phyloP scores from a whole-genome alignment of 2,113 vertebrate species.

The Clupea harengus region DNA sequence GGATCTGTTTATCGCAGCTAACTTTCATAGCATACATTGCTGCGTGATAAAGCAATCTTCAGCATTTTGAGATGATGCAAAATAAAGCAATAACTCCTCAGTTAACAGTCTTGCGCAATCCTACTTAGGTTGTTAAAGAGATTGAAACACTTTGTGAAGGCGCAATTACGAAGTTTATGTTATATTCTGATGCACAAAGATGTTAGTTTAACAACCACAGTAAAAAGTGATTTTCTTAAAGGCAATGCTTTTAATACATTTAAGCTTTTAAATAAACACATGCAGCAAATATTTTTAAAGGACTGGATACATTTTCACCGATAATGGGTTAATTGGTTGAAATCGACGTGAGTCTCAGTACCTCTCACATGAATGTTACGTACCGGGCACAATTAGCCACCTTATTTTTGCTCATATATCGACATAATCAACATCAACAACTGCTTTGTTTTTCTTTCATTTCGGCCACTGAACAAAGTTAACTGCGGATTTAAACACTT shows the following conservation, averaged over 20 bases:
- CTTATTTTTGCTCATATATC: neutral
- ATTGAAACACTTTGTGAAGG: too few species aligned
- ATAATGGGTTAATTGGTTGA: neutral
- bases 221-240: neutral
- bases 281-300: neutral
- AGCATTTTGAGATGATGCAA: neutral
- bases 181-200: neutral
- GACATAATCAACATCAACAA: neutral
- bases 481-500: conserved; percentile 65
- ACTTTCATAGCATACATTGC: neutral
- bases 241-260: neutral
- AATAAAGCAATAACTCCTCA: neutral
- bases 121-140: too few species aligned
- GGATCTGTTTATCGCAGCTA: too few species aligned
- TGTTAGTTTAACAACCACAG: neutral
- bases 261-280: neutral
- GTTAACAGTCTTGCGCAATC: neutral
- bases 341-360: neutral
- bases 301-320: neutral
- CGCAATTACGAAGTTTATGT: neutral
- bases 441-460: neutral
- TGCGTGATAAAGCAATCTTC: neutral
- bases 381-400: neutral
- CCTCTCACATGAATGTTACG: neutral
- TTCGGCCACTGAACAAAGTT: neutral